Evolutionary conservation across 2,113 vertebrate genomes (phyloP).

Genomic region (Burhinus oedicnemus): DNA sequence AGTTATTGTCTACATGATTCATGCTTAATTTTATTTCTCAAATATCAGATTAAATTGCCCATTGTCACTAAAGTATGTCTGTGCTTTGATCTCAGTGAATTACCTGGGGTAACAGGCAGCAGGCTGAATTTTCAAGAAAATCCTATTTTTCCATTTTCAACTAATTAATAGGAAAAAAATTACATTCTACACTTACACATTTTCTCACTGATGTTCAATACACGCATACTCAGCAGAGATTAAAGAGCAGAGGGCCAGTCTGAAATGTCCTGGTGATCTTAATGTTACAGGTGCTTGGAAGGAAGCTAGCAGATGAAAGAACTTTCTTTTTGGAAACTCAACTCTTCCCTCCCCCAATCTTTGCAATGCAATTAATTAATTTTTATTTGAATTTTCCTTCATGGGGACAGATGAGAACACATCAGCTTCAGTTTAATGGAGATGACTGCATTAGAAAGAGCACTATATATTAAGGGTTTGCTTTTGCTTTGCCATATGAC

Average conservation of each 20-base stretch:
- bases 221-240: background rate
- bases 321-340: background rate
- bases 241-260: background rate
- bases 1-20: background rate
- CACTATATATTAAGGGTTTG: background rate
- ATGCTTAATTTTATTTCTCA: background rate
- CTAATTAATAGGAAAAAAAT: background rate
- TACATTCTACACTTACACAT: background rate
- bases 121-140: background rate
- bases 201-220: background rate
- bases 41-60: conserved; percentile 21
- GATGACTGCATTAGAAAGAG: background rate
- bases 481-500: background rate
- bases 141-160: background rate
- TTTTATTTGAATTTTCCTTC: background rate
- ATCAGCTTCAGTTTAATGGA: background rate
- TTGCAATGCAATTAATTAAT: background rate
- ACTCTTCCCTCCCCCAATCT: background rate
- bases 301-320: background rate
- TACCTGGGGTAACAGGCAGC: background rate
- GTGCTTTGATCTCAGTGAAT: conserved; percentile 45
- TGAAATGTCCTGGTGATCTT: background rate
- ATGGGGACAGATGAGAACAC: background rate
- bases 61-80: background rate
- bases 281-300: background rate